A percentile compares a stretch with the other conserved stretches of the same genome.
These are phyloP conservation scores for Drosophila setifemur DNA, from an alignment of 1,140 invertebrate species.

Conservation along the genomic window DNA sequence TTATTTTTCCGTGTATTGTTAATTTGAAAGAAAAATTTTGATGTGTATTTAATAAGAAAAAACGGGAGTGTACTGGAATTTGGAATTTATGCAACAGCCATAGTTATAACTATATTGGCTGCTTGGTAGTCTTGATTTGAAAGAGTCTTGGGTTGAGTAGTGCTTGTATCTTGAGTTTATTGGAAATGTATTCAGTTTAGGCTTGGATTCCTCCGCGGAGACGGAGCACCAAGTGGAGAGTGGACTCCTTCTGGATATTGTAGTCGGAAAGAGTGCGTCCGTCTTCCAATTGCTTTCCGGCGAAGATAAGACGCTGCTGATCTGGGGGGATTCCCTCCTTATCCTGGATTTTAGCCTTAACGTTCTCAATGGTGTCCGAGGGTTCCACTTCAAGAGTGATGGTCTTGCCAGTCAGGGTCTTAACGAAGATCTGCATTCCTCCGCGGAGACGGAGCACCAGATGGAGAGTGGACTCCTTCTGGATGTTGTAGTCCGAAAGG, in stretches of 20 bases:
- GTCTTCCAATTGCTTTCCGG: slow-evolving; percentile 91
- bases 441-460: slow-evolving; percentile 94
- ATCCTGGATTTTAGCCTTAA: slow-evolving; percentile 47
- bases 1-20: slow-evolving; percentile 32
- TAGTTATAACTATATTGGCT: slow-evolving; percentile 4
- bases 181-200: slow-evolving; percentile 35
- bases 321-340: slow-evolving; percentile 82
- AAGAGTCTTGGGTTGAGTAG: slow-evolving; percentile 2
- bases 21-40: slow-evolving; percentile 46
- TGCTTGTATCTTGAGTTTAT: slow-evolving; percentile 38
- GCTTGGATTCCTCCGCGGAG: slow-evolving; percentile 89
- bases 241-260: slow-evolving; percentile 95
- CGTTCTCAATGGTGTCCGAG: slow-evolving; percentile 38
- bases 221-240: slow-evolving; percentile 93
- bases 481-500: slow-evolving; percentile 92
- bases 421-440: slow-evolving; percentile 77
- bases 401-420: slow-evolving; percentile 31
- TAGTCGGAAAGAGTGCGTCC: slow-evolving; percentile 92
- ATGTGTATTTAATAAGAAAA: slow-evolving; percentile 8
- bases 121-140: neutral
- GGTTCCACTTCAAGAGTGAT: slow-evolving; percentile 51
- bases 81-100: slow-evolving; percentile 2
- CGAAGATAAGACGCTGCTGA: slow-evolving; percentile 89
- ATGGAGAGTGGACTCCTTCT: slow-evolving; percentile 95
- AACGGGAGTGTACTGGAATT: slow-evolving; percentile 8